Conservation (phyloP, 2,113 vertebrate species). For the Cyprinus carpio region DNA sequence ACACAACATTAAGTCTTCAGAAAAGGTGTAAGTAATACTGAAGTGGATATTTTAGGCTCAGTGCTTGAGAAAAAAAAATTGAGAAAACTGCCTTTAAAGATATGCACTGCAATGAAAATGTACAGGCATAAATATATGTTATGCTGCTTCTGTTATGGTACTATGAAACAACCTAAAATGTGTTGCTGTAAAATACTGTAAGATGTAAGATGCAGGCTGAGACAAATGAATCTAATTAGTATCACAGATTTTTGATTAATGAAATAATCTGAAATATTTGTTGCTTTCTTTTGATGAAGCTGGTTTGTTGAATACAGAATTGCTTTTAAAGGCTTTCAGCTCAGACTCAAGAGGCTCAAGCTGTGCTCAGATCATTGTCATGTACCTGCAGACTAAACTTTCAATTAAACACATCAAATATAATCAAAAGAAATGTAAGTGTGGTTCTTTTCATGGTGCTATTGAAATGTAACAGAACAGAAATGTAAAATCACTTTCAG, state of each 20-base stretch:
- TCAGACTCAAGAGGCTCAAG: neutral
- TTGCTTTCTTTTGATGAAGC: neutral
- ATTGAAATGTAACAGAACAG: neutral
- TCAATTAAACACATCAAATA: neutral
- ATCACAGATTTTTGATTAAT: neutral
- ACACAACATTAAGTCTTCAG: too few species aligned
- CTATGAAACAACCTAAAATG: neutral
- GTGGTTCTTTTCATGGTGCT: neutral
- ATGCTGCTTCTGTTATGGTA: neutral
- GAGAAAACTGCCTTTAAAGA: too few species aligned
- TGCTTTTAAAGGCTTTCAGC: constrained; percentile 7
- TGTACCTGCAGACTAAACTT: neutral
- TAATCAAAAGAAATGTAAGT: neutral
- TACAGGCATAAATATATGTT: neutral
- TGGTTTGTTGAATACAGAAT: neutral
- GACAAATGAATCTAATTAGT: neutral
- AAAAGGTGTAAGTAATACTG: too few species aligned
- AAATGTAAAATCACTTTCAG: neutral
- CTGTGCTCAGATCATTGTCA: neutral
- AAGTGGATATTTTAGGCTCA: too few species aligned
- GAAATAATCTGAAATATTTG: neutral
- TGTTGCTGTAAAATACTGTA: neutral
- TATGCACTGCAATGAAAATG: too few species aligned
- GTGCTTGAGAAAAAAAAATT: too few species aligned
- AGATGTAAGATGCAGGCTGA: neutral